phyloP scores from a whole-genome alignment of 2,888 invertebrate genomes.

The Epinotia bilunana region DNA sequence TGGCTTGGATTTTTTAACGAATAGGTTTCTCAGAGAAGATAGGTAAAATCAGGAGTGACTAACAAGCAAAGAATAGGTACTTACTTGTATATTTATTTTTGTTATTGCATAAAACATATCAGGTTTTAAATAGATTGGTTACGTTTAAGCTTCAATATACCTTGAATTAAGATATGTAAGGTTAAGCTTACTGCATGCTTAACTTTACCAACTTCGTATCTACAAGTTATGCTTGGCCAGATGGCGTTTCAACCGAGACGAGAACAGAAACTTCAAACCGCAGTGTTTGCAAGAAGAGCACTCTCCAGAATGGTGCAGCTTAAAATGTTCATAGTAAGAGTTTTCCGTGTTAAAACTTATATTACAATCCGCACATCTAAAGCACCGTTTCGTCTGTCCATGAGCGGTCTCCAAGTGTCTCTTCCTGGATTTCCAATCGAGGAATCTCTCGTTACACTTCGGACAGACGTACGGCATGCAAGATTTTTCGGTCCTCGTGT shows the following conservation, averaged over 20 bases:
- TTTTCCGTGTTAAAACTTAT: constrained; percentile 67
- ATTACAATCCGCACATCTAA: constrained; percentile 70
- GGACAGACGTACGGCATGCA: constrained; percentile 76
- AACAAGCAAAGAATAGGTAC: neutral
- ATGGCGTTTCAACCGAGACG: constrained; percentile 70
- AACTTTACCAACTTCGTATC: constrained; percentile 1
- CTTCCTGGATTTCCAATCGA: constrained; percentile 67
- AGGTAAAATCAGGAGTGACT: constrained; percentile 10
- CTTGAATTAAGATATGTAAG: neutral
- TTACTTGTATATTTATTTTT: neutral
- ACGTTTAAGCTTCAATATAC: neutral
- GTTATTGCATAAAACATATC: neutral
- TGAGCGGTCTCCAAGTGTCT: constrained; percentile 73
- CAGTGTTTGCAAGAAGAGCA: constrained; percentile 74
- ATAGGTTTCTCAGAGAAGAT: neutral
- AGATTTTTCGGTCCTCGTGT: constrained; percentile 68
- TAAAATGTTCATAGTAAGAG: constrained; percentile 73
- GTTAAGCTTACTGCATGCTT: neutral
- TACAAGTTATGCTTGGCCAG: constrained; percentile 66
- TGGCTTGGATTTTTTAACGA: neutral
- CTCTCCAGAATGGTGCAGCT: constrained; percentile 71
- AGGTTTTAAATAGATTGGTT: neutral
- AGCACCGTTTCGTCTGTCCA: constrained; percentile 63
- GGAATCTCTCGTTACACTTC: constrained; percentile 71
- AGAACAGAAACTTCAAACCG: constrained; percentile 71